A percentile compares a stretch with the other conserved stretches of the same genome.
Conservation (phyloP, 2,888 invertebrate species). For the Salpingus planirostris region DNA sequence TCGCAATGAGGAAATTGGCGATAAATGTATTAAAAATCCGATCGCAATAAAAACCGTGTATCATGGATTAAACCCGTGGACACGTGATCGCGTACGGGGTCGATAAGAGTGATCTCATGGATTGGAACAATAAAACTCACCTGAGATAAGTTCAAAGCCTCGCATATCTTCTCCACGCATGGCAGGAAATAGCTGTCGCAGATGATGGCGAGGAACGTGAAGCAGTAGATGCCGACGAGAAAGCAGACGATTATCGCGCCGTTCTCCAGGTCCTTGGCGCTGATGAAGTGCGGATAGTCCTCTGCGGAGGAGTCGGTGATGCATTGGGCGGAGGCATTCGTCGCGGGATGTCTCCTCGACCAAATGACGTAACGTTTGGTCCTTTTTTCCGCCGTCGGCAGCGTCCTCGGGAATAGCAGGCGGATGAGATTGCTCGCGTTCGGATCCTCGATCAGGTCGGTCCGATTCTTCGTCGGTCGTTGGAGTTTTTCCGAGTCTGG, state of each 20-base stretch:
- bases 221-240: constrained; percentile 73
- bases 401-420: not conserved
- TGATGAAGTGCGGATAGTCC: constrained; percentile 52
- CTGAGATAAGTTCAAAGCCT: constrained; percentile 64
- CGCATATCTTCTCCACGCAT: constrained; percentile 79
- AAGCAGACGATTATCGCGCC: constrained; percentile 74
- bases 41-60: too few species aligned
- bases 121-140: constrained; percentile 32
- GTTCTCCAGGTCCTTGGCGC: constrained; percentile 51
- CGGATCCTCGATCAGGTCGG: not conserved
- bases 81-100: too few species aligned
- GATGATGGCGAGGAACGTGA: constrained; percentile 75
- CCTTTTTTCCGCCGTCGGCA: not conserved
- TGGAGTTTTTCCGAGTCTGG: too few species aligned
- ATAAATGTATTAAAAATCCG: too few species aligned
- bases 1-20: too few species aligned
- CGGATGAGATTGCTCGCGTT: constrained; percentile 7
- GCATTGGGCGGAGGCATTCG: too few species aligned
- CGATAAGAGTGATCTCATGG: not conserved
- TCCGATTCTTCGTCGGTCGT: too few species aligned
- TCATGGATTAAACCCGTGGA: too few species aligned
- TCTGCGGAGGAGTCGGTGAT: too few species aligned
- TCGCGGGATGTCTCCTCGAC: constrained; percentile 1
- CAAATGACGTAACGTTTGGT: constrained; percentile 9
- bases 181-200: constrained; percentile 91